These are phyloP conservation scores for Archips crataeganus DNA, from an alignment of 2,888 invertebrate genomes.

Conservation along the genomic window DNA sequence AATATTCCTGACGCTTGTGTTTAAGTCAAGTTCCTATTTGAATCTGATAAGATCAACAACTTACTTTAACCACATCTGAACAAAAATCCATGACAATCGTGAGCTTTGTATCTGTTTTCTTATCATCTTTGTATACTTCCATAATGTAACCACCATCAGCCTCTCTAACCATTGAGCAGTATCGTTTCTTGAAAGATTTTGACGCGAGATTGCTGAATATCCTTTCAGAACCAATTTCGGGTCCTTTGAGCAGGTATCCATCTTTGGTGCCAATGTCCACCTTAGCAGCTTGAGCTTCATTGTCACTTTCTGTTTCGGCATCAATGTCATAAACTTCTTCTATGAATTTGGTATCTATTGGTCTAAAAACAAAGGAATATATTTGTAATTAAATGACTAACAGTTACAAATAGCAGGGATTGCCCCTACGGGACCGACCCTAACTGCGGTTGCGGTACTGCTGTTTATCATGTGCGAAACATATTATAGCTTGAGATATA, in stretches of 20 bases:
- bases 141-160: constrained; percentile 96
- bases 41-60: constrained; percentile 46
- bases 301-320: constrained; percentile 92
- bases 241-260: constrained; percentile 96
- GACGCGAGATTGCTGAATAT: constrained; percentile 97
- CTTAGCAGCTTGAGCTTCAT: constrained; percentile 89
- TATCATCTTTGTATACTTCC: constrained; percentile 97
- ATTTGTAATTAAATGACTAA: neutral
- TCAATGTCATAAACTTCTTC: constrained; percentile 97
- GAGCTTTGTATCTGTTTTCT: constrained; percentile 95
- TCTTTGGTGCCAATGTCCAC: constrained; percentile 94
- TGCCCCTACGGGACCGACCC: neutral
- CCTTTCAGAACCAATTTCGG: constrained; percentile 95
- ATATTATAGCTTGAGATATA: neutral
- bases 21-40: neutral
- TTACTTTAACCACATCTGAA: constrained; percentile 93
- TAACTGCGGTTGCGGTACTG: neutral
- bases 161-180: constrained; percentile 95
- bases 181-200: constrained; percentile 95
- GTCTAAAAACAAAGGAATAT: constrained; percentile 53
- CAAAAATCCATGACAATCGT: constrained; percentile 98
- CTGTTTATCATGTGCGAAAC: neutral
- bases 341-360: constrained; percentile 74
- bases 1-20: neutral
- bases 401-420: neutral